Base-by-base conservation (phyloP, 1,140 invertebrate genomes). In the Drosophila nigromelanica region DNA sequence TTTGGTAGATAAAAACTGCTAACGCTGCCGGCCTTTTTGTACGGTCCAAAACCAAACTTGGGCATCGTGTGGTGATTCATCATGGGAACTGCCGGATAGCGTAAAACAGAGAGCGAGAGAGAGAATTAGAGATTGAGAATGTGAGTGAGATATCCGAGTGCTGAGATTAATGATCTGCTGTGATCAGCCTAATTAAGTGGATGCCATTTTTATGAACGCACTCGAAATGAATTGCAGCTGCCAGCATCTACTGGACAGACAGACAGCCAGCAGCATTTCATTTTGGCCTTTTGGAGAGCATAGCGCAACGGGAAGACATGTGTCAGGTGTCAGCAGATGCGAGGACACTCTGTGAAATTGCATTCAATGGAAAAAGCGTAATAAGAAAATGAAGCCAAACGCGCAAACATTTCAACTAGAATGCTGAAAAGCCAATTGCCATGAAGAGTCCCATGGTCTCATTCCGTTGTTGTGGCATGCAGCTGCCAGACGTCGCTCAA, bases 11-110 rank as follows among this genome's bases (percentile, higher is more conserved):
- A 91, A 76, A 92, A 92, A 69, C 90, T 92, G 87, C 91, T 92
- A 78, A 90, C 92, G 42, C 90, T 89, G 40, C 90, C 85, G 24
- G 86, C 90, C 52, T 92, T 91, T 67, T 91, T 92, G 58, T 89
- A 91, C 6, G 75, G 54, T 39, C 91, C 86, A 80, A 93, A 93
- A 18, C 93, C 92, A 55, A 93, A 94, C 90, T 96, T 96, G 2
- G 95, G 95, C 93, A 95, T 95, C n/a, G 94, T 94, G 76, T 96
- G 95, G 81, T 96, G 95, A 91, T 95, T 94, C 93, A 94, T 94
- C 90, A 94, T 94, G 40, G 95, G 94, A 89, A 96, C 95, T 95
- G 92, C 60, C 94, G 75, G 8, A 51, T 42, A 63, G n/a, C 12
- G 27, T 4, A 37, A 2, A 18, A 5, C 5, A 8, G 3, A 27